Percentiles rank a stretch among this genome's conserved stretches.
Conservation (phyloP, 2,797 vertebrate genomes). For the Petrocephalus schoutedeni region DNA sequence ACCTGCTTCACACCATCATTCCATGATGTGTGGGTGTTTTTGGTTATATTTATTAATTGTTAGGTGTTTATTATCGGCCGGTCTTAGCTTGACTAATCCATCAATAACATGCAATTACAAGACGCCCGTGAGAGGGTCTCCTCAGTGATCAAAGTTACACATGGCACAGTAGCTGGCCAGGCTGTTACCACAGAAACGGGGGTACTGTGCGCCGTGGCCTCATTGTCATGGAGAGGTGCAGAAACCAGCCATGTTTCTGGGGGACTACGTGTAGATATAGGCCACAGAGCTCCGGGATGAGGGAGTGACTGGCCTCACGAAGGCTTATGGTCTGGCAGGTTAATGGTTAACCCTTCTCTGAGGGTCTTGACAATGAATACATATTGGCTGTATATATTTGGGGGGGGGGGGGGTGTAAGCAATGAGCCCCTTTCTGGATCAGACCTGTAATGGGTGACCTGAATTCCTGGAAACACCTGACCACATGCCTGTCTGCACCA, state of each 20-base stretch:
- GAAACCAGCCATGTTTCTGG: background rate
- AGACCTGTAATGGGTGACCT: background rate
- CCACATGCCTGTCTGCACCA: background rate
- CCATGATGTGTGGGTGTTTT: background rate
- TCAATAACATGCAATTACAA: background rate
- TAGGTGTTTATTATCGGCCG: background rate
- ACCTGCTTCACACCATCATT: background rate
- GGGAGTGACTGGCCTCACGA: background rate
- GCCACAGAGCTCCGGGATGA: background rate
- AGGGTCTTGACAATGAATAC: background rate
- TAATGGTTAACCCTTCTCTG: background rate
- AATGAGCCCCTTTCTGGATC: background rate
- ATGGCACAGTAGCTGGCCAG: background rate
- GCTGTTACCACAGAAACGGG: too few relatives aligned
- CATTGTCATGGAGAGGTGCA: background rate
- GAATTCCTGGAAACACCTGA: slow-evolving; percentile 6
- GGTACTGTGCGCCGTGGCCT: background rate
- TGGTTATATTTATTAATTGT: background rate
- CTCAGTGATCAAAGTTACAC: background rate
- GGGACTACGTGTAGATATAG: background rate
- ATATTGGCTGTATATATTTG: background rate
- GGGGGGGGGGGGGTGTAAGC: background rate
- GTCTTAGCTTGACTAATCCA: background rate
- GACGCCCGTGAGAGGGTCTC: background rate
- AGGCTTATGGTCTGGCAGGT: background rate